phyloP scores from a whole-genome alignment of 2,797 vertebrate species.

The Mus caroli region DNA sequence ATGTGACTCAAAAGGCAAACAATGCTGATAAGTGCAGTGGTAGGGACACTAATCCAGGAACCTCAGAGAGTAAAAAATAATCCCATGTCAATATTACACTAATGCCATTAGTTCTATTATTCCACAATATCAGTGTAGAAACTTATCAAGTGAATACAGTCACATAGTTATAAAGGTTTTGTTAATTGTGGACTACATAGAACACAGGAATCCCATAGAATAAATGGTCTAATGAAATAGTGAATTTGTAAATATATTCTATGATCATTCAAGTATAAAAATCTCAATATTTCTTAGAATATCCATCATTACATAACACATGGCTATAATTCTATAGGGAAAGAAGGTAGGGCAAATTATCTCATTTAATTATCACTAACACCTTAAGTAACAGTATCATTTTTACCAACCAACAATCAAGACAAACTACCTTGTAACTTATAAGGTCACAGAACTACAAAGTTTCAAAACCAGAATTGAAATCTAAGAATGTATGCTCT shows the following conservation, averaged over 20 bases:
- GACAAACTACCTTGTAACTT: background rate
- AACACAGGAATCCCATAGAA: background rate
- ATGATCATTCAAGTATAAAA: background rate
- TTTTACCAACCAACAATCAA: conserved; percentile 23
- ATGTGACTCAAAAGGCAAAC: background rate
- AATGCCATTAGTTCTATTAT: background rate
- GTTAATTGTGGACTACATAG: background rate
- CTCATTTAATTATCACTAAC: background rate
- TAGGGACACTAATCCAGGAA: background rate
- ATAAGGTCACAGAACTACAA: background rate
- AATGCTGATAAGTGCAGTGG: background rate
- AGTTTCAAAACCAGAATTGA: conserved; percentile 20
- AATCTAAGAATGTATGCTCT: background rate
- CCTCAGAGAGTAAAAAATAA: background rate
- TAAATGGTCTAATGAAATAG: background rate
- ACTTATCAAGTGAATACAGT: background rate
- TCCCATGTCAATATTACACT: background rate
- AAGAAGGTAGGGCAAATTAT: background rate
- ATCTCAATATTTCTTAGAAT: background rate
- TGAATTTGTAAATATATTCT: background rate
- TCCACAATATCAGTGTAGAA: background rate
- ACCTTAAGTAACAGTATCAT: background rate
- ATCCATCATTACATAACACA: background rate
- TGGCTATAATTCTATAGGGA: background rate
- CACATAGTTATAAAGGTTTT: background rate